These are phyloP conservation scores for Tangara arthus DNA, from an alignment of 2,797 vertebrate genomes.

Conservation along the genomic window DNA sequence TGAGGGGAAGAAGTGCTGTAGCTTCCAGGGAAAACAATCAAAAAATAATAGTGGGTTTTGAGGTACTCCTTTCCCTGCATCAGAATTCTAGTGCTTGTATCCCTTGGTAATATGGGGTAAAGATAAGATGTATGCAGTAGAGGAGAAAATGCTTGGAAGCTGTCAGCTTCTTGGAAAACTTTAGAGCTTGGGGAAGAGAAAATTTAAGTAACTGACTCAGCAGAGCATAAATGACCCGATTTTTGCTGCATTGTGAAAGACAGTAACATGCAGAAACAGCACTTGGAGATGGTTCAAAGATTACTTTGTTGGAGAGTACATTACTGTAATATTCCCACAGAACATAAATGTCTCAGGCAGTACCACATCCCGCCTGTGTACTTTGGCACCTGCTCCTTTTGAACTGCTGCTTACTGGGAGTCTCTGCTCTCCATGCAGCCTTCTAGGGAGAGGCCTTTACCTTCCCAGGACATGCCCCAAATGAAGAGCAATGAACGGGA, in stretches of 20 bases:
- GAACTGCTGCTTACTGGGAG: constrained; percentile 7
- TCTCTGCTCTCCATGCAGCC: background rate
- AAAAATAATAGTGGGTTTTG: background rate
- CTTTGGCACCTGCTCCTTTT: constrained; percentile 16
- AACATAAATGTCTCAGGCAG: background rate
- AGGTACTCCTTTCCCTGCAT: background rate
- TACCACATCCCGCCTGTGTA: background rate
- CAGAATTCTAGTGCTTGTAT: background rate
- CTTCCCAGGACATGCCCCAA: background rate
- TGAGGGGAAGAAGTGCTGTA: background rate
- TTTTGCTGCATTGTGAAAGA: constrained; percentile 54
- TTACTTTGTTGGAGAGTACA: background rate
- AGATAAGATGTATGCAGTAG: background rate
- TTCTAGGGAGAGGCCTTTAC: background rate
- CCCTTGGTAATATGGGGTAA: background rate
- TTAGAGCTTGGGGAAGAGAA: constrained; percentile 6
- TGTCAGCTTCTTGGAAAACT: background rate
- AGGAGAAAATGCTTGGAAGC: background rate
- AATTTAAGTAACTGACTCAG: constrained; percentile 50
- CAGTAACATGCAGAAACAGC: constrained; percentile 44
- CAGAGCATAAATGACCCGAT: constrained; percentile 34
- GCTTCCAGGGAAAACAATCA: background rate
- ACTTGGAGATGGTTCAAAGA: constrained; percentile 50
- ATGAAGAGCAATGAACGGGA: background rate
- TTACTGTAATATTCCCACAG: constrained; percentile 50